Evolutionary conservation across 2,797 vertebrate genomes (phyloP).

Genomic region (Echeneis naucrates): DNA sequence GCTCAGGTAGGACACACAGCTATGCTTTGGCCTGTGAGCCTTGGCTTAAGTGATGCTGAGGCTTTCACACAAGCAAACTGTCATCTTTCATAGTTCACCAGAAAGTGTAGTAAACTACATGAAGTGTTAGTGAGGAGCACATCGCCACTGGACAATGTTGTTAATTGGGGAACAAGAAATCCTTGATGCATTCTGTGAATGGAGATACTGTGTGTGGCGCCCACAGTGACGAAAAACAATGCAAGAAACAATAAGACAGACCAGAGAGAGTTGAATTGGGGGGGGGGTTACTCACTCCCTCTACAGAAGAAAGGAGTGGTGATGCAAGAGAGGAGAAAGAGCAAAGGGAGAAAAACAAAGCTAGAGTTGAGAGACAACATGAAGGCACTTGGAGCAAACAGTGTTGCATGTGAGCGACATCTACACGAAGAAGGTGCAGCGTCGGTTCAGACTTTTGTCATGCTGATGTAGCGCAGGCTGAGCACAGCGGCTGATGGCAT

Average conservation of each 20-base stretch:
- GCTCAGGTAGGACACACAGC: slow-evolving; percentile 13
- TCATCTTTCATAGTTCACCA: slow-evolving; percentile 30
- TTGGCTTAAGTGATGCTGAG: not conserved
- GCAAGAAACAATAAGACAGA: slow-evolving; percentile 70
- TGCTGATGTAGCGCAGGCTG: slow-evolving; percentile 29
- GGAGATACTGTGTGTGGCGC: slow-evolving; percentile 16
- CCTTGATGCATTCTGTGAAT: slow-evolving; percentile 30
- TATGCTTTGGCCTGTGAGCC: slow-evolving; percentile 7
- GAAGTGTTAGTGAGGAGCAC: slow-evolving; percentile 1
- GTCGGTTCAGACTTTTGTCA: slow-evolving; percentile 29
- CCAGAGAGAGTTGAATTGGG: slow-evolving; percentile 38
- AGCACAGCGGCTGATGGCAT: slow-evolving; percentile 43
- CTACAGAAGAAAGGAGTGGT: slow-evolving; percentile 59
- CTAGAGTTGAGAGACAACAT: slow-evolving; percentile 8
- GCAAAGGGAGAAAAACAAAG: slow-evolving; percentile 40
- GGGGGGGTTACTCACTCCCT: slow-evolving; percentile 55
- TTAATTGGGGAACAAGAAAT: slow-evolving; percentile 4
- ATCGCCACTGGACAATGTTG: slow-evolving; percentile 12
- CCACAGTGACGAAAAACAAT: slow-evolving; percentile 77
- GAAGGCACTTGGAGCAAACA: slow-evolving; percentile 33
- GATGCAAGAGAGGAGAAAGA: slow-evolving; percentile 83
- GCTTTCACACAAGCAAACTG: not conserved
- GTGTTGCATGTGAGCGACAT: slow-evolving; percentile 36
- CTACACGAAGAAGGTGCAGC: slow-evolving; percentile 36
- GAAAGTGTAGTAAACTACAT: slow-evolving; percentile 24